phyloP scores from a whole-genome alignment of 2,888 invertebrate genomes.

The Tetragonisca angustula region DNA sequence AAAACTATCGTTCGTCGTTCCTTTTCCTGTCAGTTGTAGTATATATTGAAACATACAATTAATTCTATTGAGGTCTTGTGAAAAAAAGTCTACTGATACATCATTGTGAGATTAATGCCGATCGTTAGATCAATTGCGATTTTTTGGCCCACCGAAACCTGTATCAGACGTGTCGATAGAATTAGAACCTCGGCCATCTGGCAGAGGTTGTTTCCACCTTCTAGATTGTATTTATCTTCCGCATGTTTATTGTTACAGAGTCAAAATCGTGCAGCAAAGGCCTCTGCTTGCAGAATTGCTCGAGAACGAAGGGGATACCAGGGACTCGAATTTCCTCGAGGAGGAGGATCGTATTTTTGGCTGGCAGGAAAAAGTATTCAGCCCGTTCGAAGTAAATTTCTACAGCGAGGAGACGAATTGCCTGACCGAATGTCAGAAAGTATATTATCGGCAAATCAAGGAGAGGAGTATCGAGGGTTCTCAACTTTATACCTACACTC shows the following conservation, averaged over 20 bases:
- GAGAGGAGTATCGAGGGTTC: constrained; percentile 78
- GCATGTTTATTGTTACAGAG: constrained; percentile 76
- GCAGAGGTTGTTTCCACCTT: constrained; percentile 52
- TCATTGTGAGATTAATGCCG: background rate
- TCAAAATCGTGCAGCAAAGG: constrained; percentile 80
- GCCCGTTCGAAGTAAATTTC: constrained; percentile 86
- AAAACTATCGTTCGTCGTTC: background rate
- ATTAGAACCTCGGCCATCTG: constrained; percentile 58
- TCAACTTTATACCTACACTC: constrained; percentile 86
- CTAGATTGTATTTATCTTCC: constrained; percentile 59
- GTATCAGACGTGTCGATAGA: constrained; percentile 34
- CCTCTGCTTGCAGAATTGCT: constrained; percentile 80
- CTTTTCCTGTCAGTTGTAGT: background rate
- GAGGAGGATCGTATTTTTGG: constrained; percentile 84
- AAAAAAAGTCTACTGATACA: background rate
- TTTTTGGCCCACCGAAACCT: constrained; percentile 16
- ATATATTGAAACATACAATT: background rate
- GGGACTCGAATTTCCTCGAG: constrained; percentile 79
- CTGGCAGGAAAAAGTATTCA: constrained; percentile 91
- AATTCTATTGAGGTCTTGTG: background rate
- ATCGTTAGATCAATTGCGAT: constrained; percentile 4
- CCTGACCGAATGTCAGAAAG: constrained; percentile 86
- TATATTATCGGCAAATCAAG: constrained; percentile 85
- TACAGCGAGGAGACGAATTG: constrained; percentile 88
- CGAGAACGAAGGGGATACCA: constrained; percentile 78